Conservation (phyloP, 2,113 vertebrate species). For the Tylochromis polylepis region DNA sequence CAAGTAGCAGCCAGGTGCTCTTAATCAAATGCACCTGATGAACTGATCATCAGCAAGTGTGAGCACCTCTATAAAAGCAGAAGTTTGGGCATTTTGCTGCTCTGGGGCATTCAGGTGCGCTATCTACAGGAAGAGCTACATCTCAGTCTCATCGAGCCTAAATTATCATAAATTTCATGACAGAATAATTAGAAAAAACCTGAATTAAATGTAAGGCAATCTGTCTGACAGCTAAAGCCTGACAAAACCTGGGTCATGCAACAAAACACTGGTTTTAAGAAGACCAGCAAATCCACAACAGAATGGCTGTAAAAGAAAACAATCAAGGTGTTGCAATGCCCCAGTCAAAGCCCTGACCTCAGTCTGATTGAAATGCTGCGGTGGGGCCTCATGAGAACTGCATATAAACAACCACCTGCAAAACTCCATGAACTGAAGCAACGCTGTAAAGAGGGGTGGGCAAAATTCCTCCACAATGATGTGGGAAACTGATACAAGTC, state of each 20-base stretch:
- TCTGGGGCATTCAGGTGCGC: background rate
- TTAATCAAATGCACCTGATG: background rate
- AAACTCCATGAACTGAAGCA: background rate
- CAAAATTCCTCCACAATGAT: background rate
- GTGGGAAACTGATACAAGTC: background rate
- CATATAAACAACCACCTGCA: background rate
- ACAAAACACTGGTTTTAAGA: background rate
- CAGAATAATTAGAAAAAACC: fast-evolving
- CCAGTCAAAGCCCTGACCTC: background rate
- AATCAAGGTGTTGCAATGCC: background rate
- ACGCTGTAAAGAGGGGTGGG: background rate
- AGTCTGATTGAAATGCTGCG: background rate
- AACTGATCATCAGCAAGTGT: background rate
- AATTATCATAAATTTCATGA: background rate
- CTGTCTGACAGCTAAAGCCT: background rate
- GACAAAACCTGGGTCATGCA: background rate
- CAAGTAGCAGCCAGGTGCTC: background rate
- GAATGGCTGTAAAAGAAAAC: background rate
- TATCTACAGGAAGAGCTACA: background rate
- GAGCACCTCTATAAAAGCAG: background rate
- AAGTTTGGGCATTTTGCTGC: background rate
- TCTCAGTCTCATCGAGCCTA: background rate
- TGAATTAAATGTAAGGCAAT: background rate
- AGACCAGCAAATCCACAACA: background rate
- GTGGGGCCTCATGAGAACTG: background rate